Evolutionary conservation across 2,797 vertebrate species (phyloP).

Genomic region (Myripristis murdjan): DNA sequence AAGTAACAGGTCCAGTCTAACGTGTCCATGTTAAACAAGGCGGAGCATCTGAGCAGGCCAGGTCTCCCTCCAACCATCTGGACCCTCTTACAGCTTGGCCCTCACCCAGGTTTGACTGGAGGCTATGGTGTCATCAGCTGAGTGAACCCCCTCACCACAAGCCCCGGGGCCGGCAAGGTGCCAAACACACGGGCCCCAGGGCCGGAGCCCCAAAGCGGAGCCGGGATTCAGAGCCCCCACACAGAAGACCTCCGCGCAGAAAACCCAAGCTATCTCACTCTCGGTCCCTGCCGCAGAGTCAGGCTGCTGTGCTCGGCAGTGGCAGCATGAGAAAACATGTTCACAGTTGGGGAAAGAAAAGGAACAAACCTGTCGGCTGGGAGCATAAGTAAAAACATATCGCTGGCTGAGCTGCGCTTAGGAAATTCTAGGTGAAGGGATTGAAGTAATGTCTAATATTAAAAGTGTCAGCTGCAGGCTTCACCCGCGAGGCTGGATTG

Average conservation of each 20-base stretch:
- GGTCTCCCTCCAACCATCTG: conserved; percentile 77
- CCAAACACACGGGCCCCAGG: conserved; percentile 74
- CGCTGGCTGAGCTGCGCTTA: conserved; percentile 43
- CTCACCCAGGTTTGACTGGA: conserved; percentile 77
- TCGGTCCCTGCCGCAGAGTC: conserved; percentile 45
- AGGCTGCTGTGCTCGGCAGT: conserved; percentile 62
- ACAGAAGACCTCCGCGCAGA: conserved; percentile 74
- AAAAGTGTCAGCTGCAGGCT: conserved; percentile 76
- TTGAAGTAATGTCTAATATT: conserved; percentile 78
- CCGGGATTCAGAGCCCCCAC: conserved; percentile 69
- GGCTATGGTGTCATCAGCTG: conserved; percentile 79
- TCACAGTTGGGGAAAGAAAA: conserved; percentile 73
- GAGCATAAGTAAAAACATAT: conserved; percentile 75
- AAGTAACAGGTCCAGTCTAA: conserved; percentile 69
- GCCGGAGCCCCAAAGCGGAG: conserved; percentile 27
- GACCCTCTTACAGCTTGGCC: conserved; percentile 81
- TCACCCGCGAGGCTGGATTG: conserved; percentile 63
- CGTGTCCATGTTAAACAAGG: conserved; percentile 63
- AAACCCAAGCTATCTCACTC: conserved; percentile 62
- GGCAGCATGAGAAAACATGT: conserved; percentile 75
- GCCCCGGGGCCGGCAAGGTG: conserved; percentile 66
- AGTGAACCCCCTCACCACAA: conserved; percentile 56
- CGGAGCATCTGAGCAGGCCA: conserved; percentile 61
- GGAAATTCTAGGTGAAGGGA: conserved; percentile 66
- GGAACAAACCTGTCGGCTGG: conserved; percentile 69